phyloP scores from a whole-genome alignment of 1,140 invertebrate species.

The Bicyclus anynana region DNA sequence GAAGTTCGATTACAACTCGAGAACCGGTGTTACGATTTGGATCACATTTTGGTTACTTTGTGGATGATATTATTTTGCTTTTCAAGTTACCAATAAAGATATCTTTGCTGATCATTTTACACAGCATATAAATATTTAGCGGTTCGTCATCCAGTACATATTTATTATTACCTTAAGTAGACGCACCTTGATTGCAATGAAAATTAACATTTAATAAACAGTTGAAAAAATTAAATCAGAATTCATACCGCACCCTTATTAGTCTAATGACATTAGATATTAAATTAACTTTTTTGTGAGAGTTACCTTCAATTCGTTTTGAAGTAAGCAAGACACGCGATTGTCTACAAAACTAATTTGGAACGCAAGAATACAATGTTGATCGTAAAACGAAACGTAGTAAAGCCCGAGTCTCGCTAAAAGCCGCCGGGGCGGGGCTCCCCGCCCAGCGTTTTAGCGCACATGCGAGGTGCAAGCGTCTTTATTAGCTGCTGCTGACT shows the following conservation, averaged over 20 bases:
- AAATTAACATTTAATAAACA: too few relatives aligned
- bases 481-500: slow-evolving; percentile 49
- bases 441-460: slow-evolving; percentile 59
- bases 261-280: not conserved
- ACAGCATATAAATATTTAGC: too few relatives aligned
- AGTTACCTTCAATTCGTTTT: slow-evolving; percentile 8
- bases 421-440: slow-evolving; percentile 49
- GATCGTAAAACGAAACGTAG: slow-evolving; percentile 54
- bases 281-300: slow-evolving; percentile 2
- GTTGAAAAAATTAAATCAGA: too few relatives aligned
- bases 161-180: too few relatives aligned
- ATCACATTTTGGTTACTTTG: too few relatives aligned
- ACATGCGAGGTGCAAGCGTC: slow-evolving; percentile 53
- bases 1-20: too few relatives aligned
- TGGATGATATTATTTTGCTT: too few relatives aligned
- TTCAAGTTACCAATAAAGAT: too few relatives aligned
- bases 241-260: not conserved
- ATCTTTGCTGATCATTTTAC: too few relatives aligned
- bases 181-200: too few relatives aligned
- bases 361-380: slow-evolving; percentile 49
- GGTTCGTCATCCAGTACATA: too few relatives aligned
- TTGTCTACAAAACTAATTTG: slow-evolving; percentile 51
- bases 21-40: too few relatives aligned
- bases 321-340: slow-evolving; percentile 34
- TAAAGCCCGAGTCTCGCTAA: slow-evolving; percentile 46